These are phyloP conservation scores for Madoqua kirkii DNA, from an alignment of 2,113 vertebrate genomes.

Conservation along the genomic window DNA sequence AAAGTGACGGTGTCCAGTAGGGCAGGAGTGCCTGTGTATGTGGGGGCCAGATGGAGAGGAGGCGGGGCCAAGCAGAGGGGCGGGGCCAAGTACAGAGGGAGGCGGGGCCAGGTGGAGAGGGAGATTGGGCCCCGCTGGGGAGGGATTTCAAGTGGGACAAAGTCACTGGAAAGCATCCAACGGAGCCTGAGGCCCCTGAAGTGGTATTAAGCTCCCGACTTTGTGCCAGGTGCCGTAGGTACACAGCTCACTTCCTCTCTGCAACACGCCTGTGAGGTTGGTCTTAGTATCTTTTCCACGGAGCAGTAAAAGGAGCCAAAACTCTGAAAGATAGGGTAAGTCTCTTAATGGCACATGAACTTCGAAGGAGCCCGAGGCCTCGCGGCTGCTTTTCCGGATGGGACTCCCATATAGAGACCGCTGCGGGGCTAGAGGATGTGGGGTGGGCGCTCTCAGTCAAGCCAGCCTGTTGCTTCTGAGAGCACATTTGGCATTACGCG, in stretches of 20 bases:
- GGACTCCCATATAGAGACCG: background rate
- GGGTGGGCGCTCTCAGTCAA: rapidly evolving
- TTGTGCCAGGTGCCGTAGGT: background rate
- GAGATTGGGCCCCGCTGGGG: rapidly evolving
- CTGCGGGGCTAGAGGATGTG: rapidly evolving
- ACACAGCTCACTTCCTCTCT: background rate
- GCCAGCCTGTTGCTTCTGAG: rapidly evolving
- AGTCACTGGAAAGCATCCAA: background rate
- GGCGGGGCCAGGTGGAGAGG: background rate
- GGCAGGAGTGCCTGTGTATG: background rate
- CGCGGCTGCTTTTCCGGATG: background rate
- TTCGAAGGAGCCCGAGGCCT: background rate
- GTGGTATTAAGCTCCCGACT: background rate
- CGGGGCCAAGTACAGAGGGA: background rate
- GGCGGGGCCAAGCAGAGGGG: background rate
- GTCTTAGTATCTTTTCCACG: background rate
- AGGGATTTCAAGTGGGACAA: background rate
- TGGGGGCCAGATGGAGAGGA: too few relatives aligned
- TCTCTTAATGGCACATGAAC: background rate
- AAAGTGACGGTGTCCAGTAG: background rate
- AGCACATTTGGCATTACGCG: background rate
- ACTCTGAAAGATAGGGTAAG: background rate
- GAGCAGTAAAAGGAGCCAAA: background rate
- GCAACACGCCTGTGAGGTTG: background rate
- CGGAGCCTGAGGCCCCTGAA: background rate